Base-by-base conservation (phyloP, 2,888 invertebrate genomes). In the Lottia scabra region DNA sequence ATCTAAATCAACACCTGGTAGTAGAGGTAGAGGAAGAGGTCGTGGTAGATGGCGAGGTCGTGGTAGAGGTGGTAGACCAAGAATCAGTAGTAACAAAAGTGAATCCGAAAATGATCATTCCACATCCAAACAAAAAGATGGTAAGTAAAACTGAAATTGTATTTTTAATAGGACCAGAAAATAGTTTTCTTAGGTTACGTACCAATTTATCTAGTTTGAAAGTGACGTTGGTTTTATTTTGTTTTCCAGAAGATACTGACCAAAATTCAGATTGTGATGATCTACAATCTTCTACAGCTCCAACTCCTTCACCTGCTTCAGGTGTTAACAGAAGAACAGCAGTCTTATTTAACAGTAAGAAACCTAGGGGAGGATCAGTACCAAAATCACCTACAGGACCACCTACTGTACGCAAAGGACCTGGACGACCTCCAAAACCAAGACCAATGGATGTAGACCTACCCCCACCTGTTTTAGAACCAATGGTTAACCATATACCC, bases 261-360 rank as follows among this genome's bases (percentile, higher is more conserved):
- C 71, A 67, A 30, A 67, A 63, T 67, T 38, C 63, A 16, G 71
- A 71, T 48, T 2, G 38, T 38, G 38, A 38, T 38, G 70, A 70
- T 38, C 6, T 46, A 43, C 65, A 65, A 43, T 62, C 45, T 45
- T 67, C 66, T 38, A 63, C 67, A 10, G 44, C 81, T 0, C 80
- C 77, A 56, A 80, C 83, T 6, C 82, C 85, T 27, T 91, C 92
- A 1, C 91, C 92, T 23, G 56, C 56, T 0, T 90, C 91, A 4
- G 92, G 93, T 13, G 93, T 93, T 10, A 93, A 93, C 86, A 90
- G 93, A 43, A 87, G 95, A 83, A 95, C 94, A 27, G 94, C 95
- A n/a, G 94, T 95, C 38, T 89, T 95, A 44, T 93, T 95, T 82
- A 79, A 68, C 71, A 94, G 94, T 13, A 92, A 94, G 66, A 95